These are phyloP conservation scores for Drosophila simulans DNA, from an alignment of 1,140 invertebrate species.

Conservation along the genomic window DNA sequence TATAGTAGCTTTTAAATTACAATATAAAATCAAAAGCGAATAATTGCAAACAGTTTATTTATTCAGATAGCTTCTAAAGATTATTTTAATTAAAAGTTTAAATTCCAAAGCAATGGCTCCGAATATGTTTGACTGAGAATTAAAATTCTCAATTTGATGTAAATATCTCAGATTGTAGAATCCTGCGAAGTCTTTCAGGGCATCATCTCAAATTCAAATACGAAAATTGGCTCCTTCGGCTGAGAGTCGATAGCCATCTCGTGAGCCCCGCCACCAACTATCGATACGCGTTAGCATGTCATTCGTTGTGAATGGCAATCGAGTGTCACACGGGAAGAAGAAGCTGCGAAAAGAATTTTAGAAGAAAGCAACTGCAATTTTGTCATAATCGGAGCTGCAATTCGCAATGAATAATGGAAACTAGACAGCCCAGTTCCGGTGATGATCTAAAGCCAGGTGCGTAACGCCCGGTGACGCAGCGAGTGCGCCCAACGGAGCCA, in stretches of 20 bases:
- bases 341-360: conserved; percentile 79
- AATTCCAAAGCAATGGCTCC: too few species aligned
- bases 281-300: conserved; percentile 10
- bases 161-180: too few species aligned
- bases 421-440: conserved; percentile 67
- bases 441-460: conserved; percentile 76
- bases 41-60: too few species aligned
- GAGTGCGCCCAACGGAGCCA: conserved; percentile 17
- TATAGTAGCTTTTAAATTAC: too few species aligned
- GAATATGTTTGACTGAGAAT: too few species aligned
- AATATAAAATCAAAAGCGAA: too few species aligned
- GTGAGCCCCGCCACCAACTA: conserved; percentile 2
- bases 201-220: not conserved
- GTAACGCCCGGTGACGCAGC: conserved; percentile 27
- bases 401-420: conserved; percentile 80
- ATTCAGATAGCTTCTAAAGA: too few species aligned
- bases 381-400: conserved; percentile 62
- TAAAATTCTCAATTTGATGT: too few species aligned
- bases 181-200: not conserved
- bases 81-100: too few species aligned
- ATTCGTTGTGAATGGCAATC: conserved; percentile 31
- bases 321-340: conserved; percentile 59
- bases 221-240: too few species aligned
- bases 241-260: not conserved
- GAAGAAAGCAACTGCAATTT: conserved; percentile 71